Evolutionary conservation across 2,113 vertebrate genomes (phyloP).

Genomic region (Atractosteus spatula): DNA sequence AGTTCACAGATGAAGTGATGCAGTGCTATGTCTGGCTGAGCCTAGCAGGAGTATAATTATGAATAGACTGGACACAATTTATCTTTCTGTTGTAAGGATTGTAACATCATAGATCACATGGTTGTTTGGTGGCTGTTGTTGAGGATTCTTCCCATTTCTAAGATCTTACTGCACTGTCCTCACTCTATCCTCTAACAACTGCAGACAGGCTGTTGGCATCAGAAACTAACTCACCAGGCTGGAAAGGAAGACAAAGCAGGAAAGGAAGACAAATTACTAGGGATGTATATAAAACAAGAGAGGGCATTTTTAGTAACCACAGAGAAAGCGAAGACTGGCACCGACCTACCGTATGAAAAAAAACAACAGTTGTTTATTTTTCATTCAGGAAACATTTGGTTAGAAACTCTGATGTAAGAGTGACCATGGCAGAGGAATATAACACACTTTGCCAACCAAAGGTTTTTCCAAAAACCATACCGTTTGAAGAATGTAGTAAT

Average conservation of each 20-base stretch:
- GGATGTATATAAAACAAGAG: neutral
- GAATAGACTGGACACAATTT: too few relatives aligned
- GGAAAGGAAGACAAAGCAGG: neutral
- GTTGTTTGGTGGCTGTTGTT: neutral
- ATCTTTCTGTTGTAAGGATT: too few relatives aligned
- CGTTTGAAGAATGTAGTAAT: neutral
- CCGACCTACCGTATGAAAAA: neutral
- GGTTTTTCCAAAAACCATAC: neutral
- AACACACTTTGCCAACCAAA: too few relatives aligned
- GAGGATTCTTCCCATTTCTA: neutral
- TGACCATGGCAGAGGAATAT: neutral
- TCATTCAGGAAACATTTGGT: constrained; percentile 4
- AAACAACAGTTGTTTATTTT: neutral
- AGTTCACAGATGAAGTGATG: too few relatives aligned
- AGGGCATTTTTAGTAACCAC: neutral
- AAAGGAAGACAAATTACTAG: neutral
- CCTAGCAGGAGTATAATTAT: too few relatives aligned
- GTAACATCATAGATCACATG: neutral
- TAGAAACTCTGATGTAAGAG: neutral
- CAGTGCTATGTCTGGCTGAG: too few relatives aligned
- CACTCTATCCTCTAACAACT: neutral
- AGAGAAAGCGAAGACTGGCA: neutral
- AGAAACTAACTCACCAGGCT: neutral
- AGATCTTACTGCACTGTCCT: neutral
- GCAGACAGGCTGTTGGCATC: neutral